Base-by-base conservation (phyloP, 2,113 vertebrate genomes). In the Antigone vipio region DNA sequence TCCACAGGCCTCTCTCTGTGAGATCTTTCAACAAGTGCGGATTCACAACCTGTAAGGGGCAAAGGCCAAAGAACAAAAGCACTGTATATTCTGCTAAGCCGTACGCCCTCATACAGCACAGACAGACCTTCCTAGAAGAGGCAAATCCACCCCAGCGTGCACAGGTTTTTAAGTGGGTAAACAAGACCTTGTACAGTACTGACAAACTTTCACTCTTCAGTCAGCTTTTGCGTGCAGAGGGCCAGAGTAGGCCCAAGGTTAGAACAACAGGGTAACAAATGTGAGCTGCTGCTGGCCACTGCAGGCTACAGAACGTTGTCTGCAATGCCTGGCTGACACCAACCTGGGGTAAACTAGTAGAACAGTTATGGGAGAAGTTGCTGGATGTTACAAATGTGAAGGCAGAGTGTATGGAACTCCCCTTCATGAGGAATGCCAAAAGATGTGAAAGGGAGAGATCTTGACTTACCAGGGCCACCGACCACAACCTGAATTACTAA, bases 21-120 rank as follows among this genome's bases (percentile, higher is more conserved):
- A 99, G 99, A 93, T 99, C 99, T 91, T 99, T 99, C 96, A 99
- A n/a, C 95, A 99, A 94, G 89, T 99, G 99, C 12, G 99, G 99
- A 91, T 99, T 99, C 89, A 99, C 99, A 79, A 99, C 98, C 99
- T 99, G 96, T 2, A 4, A 79, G 67, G 72, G 89, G 18, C 49
- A 88, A 55, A 89, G 29, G 17, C 8, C n/a, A 52, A 62, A 80
- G 88, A 29, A 76, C 4, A 14, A 44, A 29, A 52, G 42, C 21
- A 4, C 32, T 24, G 32, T 1, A 6, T 1, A 2, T 35, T 9
- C 50, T 27, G 35, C 34, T 6, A 3, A n/a, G 20, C 44, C 15
- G 1, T 1, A 16, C 1, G 3, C 26, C 60, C 59, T 45, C 75
- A 19, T 9, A 9, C 1, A 2, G 69, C 23, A 26, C 9, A 13